Base-by-base conservation (phyloP, 2,113 vertebrate species). In the Psilopsiagon aymara region DNA sequence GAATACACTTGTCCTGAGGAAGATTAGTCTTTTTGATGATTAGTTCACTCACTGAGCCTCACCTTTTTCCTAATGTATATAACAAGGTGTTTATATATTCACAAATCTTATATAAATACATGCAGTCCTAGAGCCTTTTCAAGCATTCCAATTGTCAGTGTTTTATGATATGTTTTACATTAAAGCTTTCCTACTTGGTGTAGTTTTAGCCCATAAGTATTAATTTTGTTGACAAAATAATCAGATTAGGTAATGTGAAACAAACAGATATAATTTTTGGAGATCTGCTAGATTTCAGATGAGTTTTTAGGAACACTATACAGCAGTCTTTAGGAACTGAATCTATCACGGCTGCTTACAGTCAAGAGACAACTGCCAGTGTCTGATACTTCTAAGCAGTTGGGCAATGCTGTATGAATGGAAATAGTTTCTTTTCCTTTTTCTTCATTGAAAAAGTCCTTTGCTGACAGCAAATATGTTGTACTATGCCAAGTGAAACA, bases 401-500 rank as follows among this genome's bases (percentile, higher is more conserved):
- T 82, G 67, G 64, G n/a, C 37, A 63, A 13, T 35, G 59, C 24
- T 66, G 13, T 52, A 53, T 82, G 77, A 92, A 82, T 85, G 86
- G 63, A 73, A 93, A 73, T 73, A 46, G 17, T 73, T 91, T 59
- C 13, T 46, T 75, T 89, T 70, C 28, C 49, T 76, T 88, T 88
- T 82, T 24, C 63, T 88, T 88, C 73, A 81, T 55, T 86, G 91
- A 78, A 94, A 85, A 82, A 69, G 62, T 84, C 15, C 35, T 94
- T 82, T 92, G 78, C 83, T 87, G 82, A 86, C 84, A 88, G 75
- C 70, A 82, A 88, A 9, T 68, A 35, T 39, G 71, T 88, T 90
- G 23, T 24, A 62, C 46, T 89, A 62, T 95, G 96, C 92, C 94
- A 96, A 73, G 94, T 95, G 85, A 95, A 96, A 87, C 87, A 95